Conservation (phyloP, 1,140 invertebrate genomes). For the Papilio glaucus region DNA sequence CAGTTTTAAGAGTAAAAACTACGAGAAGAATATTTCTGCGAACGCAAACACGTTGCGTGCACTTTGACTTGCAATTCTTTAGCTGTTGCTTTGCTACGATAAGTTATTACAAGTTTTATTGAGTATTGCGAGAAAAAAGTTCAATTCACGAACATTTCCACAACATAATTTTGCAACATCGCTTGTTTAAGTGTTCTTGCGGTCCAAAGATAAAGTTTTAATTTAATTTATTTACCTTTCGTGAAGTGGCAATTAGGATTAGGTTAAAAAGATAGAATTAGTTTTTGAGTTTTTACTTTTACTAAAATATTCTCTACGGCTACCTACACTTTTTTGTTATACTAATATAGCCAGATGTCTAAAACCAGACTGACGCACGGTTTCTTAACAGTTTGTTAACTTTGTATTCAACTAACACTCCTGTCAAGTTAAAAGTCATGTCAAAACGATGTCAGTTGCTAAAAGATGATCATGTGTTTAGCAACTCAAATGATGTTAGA, state of each 20-base stretch:
- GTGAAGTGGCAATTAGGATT: not conserved
- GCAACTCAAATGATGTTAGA: no score
- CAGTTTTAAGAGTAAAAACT: not conserved
- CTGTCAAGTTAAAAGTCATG: no score
- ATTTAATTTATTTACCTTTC: not conserved
- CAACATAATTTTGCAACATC: not conserved
- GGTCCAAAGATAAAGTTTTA: not conserved
- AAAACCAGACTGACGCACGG: no score
- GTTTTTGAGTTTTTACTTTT: not conserved
- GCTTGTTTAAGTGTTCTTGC: not conserved
- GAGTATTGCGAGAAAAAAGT: not conserved
- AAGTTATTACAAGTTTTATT: slow-evolving; percentile 1
- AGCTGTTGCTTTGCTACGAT: not conserved
- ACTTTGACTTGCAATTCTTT: not conserved
- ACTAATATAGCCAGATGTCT: no score
- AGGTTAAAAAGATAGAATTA: not conserved
- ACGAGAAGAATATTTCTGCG: not conserved
- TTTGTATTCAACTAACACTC: no score
- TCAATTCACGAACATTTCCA: not conserved
- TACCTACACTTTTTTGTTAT: no score
- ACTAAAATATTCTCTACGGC: not conserved
- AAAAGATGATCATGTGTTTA: no score
- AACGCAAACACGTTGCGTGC: not conserved
- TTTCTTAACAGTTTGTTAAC: no score
- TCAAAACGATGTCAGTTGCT: no score